A percentile compares a stretch with the other conserved stretches of the same genome.
Evolutionary conservation across 2,888 invertebrate species (phyloP).

Genomic region (Aethes cnicana): DNA sequence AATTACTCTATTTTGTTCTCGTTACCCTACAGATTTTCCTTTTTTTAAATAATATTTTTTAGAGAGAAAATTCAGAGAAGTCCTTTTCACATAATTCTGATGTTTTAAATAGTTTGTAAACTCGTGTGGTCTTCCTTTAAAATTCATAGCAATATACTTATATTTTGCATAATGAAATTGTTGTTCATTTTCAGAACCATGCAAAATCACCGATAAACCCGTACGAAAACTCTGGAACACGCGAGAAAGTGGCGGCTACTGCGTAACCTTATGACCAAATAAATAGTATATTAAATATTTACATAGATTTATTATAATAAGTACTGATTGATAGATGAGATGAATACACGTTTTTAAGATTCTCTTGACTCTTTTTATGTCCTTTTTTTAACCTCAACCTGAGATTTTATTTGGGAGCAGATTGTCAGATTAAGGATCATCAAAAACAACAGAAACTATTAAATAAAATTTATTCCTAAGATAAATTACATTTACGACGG

Average conservation of each 20-base stretch:
- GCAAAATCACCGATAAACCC: slow-evolving; percentile 82
- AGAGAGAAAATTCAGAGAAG: no score
- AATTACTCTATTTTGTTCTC: no score
- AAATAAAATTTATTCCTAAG: neutral
- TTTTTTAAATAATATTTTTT: slow-evolving; percentile 28
- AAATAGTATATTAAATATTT: slow-evolving; percentile 19
- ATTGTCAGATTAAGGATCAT: no score
- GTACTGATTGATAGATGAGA: slow-evolving; percentile 32
- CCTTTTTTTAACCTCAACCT: no score
- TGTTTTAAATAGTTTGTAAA: no score
- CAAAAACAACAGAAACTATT: neutral
- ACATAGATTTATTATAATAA: slow-evolving; percentile 33
- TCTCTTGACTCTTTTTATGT: neutral
- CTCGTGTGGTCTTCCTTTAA: no score
- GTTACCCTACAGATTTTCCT: no score
- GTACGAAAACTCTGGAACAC: slow-evolving; percentile 37
- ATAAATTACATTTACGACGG: slow-evolving; percentile 38
- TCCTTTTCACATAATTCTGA: no score
- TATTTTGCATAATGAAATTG: no score
- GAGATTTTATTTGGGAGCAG: no score
- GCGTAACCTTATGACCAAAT: no score
- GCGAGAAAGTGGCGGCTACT: slow-evolving; percentile 50
- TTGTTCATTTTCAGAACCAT: slow-evolving; percentile 84
- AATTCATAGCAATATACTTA: no score
- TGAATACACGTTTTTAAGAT: slow-evolving; percentile 2